Evolutionary conservation across 2,797 vertebrate species (phyloP).

Genomic region (Myripristis jacobus): DNA sequence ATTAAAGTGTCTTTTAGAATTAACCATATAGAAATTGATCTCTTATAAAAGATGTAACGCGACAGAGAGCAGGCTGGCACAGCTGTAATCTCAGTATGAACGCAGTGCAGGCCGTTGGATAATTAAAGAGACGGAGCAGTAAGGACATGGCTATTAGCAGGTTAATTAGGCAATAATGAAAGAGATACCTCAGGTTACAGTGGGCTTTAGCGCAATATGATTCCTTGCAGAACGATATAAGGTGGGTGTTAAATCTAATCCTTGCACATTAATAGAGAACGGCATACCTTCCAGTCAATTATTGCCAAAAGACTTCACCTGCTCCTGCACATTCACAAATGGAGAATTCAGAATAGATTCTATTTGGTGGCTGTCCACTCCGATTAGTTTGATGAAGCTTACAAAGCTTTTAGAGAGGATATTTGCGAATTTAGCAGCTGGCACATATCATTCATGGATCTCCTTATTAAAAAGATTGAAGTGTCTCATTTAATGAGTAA

Average conservation of each 20-base stretch:
- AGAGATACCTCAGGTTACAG: slow-evolving; percentile 84
- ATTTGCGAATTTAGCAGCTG: slow-evolving; percentile 77
- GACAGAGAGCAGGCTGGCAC: slow-evolving; percentile 69
- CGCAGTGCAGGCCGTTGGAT: slow-evolving; percentile 69
- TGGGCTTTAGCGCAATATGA: slow-evolving; percentile 83
- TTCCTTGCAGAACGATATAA: slow-evolving; percentile 80
- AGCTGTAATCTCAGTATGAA: slow-evolving; percentile 70
- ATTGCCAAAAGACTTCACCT: slow-evolving; percentile 83
- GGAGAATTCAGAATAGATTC: slow-evolving; percentile 77
- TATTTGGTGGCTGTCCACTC: slow-evolving; percentile 75
- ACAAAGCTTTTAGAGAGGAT: slow-evolving; percentile 74
- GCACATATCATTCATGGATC: slow-evolving; percentile 72
- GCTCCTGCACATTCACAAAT: slow-evolving; percentile 76
- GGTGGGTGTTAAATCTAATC: slow-evolving; percentile 87
- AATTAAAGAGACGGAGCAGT: slow-evolving; percentile 79
- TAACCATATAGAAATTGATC: slow-evolving; percentile 68
- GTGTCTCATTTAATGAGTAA: slow-evolving; percentile 79
- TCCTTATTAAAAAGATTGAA: slow-evolving; percentile 76
- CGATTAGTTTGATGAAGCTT: slow-evolving; percentile 82
- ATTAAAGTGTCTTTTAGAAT: slow-evolving; percentile 68
- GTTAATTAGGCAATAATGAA: slow-evolving; percentile 91
- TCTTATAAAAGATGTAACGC: slow-evolving; percentile 66
- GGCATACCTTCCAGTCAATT: slow-evolving; percentile 83
- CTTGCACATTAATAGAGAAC: slow-evolving; percentile 83
- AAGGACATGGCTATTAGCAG: slow-evolving; percentile 87